Percentiles rank a stretch among this genome's conserved stretches.
These are phyloP conservation scores for Aricia agestis DNA, from an alignment of 1,140 invertebrate genomes.

Conservation along the genomic window DNA sequence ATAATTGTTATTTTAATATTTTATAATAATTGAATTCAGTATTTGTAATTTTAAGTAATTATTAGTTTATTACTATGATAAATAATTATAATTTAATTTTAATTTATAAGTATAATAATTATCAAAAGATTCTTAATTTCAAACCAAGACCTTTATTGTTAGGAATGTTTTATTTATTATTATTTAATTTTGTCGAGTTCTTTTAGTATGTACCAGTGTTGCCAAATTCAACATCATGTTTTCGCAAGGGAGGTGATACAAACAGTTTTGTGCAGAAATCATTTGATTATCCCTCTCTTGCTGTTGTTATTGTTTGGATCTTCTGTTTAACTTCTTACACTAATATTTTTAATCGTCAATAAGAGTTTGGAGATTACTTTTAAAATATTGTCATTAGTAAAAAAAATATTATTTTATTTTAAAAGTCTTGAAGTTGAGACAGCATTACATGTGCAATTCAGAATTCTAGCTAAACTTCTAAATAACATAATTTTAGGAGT, in stretches of 20 bases:
- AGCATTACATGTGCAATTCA: too few relatives aligned
- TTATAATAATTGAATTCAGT: not conserved
- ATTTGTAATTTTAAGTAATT: constrained; percentile 9
- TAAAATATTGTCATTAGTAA: too few relatives aligned
- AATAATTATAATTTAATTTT: not conserved
- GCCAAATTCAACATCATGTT: not conserved
- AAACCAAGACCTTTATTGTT: not conserved
- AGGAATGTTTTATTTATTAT: not conserved
- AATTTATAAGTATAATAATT: not conserved
- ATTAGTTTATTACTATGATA: not conserved
- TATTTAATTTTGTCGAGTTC: not conserved
- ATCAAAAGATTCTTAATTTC: too few relatives aligned
- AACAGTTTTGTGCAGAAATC: constrained; percentile 48
- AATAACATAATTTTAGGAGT: too few relatives aligned
- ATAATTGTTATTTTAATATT: not conserved
- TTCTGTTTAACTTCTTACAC: constrained; percentile 8
- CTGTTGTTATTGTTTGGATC: constrained; percentile 17
- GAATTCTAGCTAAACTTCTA: too few relatives aligned
- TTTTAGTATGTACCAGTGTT: not conserved
- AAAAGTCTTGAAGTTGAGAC: too few relatives aligned
- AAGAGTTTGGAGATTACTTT: too few relatives aligned
- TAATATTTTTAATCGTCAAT: too few relatives aligned
- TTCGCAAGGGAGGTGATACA: constrained; percentile 42
- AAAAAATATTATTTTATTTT: too few relatives aligned
- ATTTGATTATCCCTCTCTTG: constrained; percentile 48